These are phyloP conservation scores for Cancer borealis DNA, from an alignment of 2,888 invertebrate genomes.

Conservation along the genomic window DNA sequence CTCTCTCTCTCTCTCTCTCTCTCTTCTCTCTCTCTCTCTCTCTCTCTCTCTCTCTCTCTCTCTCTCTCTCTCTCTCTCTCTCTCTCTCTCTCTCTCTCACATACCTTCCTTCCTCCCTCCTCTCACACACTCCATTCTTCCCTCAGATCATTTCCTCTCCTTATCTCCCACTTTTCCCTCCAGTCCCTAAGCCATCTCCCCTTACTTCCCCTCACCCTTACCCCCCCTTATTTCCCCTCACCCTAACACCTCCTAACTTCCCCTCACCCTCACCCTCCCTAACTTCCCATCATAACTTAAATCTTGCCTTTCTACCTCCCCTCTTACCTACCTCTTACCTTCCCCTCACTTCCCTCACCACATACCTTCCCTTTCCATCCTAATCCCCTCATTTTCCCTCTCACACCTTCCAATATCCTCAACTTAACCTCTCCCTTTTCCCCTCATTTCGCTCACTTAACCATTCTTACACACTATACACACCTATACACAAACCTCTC, in stretches of 20 bases:
- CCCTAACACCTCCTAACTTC: no score
- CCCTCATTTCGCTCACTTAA: background rate
- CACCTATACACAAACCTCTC: background rate
- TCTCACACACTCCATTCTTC: conserved; percentile 3
- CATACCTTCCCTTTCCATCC: background rate
- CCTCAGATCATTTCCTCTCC: background rate
- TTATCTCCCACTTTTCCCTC: background rate
- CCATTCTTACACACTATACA: background rate
- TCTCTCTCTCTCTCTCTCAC: no score
- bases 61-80: conserved; percentile 20
- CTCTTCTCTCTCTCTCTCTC: no score
- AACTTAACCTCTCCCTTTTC: background rate
- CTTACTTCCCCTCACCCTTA: background rate
- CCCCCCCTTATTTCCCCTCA: background rate
- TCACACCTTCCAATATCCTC: background rate
- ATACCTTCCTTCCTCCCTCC: background rate
- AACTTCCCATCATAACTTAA: background rate
- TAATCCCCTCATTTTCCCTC: background rate
- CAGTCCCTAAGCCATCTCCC: background rate
- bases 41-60: background rate
- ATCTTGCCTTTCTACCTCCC: background rate
- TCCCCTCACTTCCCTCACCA: background rate
- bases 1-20: no score
- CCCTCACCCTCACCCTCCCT: background rate
- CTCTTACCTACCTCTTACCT: background rate